A percentile compares a stretch with the other conserved stretches of the same genome.
phyloP scores from a whole-genome alignment of 2,888 invertebrate species.

The Xylota sylvarum region DNA sequence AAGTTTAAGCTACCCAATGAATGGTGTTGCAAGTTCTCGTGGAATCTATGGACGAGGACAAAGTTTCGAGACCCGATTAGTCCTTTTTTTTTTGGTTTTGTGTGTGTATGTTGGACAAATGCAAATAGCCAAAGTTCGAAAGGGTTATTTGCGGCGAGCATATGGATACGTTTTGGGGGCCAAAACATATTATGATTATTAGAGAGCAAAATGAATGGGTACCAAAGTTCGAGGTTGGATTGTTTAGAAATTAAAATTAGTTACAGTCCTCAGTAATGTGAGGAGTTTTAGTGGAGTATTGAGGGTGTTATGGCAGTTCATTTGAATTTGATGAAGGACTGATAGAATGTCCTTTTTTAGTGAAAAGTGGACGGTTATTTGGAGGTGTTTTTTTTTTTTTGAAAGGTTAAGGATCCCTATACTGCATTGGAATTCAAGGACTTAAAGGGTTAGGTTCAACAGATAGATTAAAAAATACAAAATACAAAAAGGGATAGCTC shows the following conservation, averaged over 20 bases:
- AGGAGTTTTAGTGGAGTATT: constrained; percentile 33
- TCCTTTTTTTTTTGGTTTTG: constrained; percentile 36
- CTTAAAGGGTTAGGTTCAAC: too few species aligned
- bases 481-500: too few species aligned
- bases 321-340: background rate
- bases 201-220: constrained; percentile 39
- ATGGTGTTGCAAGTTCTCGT: constrained; percentile 36
- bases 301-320: background rate
- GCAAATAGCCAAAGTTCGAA: constrained; percentile 68
- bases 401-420: too few species aligned
- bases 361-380: too few species aligned
- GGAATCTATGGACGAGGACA: constrained; percentile 56
- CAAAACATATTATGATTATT: constrained; percentile 57
- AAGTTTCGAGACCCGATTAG: constrained; percentile 73
- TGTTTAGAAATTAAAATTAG: constrained; percentile 72
- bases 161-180: constrained; percentile 54
- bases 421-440: too few species aligned
- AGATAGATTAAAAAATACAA: too few species aligned
- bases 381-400: too few species aligned
- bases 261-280: constrained; percentile 43
- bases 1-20: constrained; percentile 65
- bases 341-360: background rate
- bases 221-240: constrained; percentile 54
- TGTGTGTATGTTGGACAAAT: constrained; percentile 55
- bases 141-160: constrained; percentile 63